A percentile compares a stretch with the other conserved stretches of the same genome.
Evolutionary conservation across 2,113 vertebrate species (phyloP).

Genomic region (Grammomys surdaster): DNA sequence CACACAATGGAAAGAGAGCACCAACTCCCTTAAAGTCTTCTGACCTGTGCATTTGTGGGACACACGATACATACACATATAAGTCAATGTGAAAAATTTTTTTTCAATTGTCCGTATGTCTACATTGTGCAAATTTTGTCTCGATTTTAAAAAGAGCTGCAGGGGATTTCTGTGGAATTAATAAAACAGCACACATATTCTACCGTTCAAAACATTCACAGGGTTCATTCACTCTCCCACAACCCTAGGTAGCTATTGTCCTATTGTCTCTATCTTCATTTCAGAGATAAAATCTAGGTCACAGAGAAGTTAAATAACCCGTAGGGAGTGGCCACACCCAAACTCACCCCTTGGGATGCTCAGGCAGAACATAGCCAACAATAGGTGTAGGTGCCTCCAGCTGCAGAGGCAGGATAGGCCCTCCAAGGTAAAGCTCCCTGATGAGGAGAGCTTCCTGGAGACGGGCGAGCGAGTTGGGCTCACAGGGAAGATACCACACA

Average conservation of each 20-base stretch:
- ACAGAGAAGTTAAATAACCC: neutral
- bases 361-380: neutral
- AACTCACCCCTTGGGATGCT: neutral
- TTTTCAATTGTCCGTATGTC: neutral
- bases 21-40: neutral
- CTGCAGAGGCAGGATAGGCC: neutral
- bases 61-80: neutral
- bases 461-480: accelerated
- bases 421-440: neutral
- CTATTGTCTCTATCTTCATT: neutral
- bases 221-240: neutral
- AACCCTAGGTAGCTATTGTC: neutral
- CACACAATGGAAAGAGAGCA: neutral
- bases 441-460: accelerated
- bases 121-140: neutral
- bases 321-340: neutral
- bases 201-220: neutral
- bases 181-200: neutral
- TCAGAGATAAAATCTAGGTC: neutral
- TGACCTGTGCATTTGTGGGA: neutral
- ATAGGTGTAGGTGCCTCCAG: neutral
- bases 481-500: neutral
- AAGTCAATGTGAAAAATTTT: neutral
- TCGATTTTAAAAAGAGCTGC: neutral
- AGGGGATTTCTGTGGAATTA: neutral